A percentile compares a stretch with the other conserved stretches of the same genome.
These are phyloP conservation scores for Tetranychus urticae DNA, from an alignment of 1,140 invertebrate species.

Conservation along the genomic window DNA sequence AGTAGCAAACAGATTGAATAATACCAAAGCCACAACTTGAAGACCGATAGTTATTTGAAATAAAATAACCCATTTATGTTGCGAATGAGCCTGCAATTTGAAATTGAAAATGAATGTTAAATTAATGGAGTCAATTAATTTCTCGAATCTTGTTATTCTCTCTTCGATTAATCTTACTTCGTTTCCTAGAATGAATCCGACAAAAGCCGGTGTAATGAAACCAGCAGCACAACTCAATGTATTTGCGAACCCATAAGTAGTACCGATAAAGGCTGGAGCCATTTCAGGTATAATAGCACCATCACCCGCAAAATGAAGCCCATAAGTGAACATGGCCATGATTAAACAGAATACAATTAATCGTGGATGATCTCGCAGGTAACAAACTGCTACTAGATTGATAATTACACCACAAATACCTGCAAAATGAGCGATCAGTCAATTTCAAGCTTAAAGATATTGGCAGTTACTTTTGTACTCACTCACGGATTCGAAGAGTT, in stretches of 20 bases:
- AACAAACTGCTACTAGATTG: neutral
- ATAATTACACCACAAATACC: neutral
- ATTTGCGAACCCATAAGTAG: conserved; percentile 1
- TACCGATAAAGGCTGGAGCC: conserved; percentile 2
- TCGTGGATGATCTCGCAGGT: neutral
- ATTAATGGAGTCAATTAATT: too few relatives aligned
- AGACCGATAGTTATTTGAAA: too few relatives aligned
- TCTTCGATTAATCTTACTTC: neutral
- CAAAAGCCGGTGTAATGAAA: neutral
- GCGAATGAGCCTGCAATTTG: too few relatives aligned
- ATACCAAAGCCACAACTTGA: too few relatives aligned
- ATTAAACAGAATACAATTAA: neutral
- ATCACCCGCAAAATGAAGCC: conserved; percentile 12
- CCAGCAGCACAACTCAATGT: neutral
- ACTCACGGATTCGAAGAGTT: conserved; percentile 13
- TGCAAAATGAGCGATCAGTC: neutral
- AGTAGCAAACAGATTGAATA: too few relatives aligned
- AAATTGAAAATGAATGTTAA: too few relatives aligned
- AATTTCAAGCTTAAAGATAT: too few relatives aligned
- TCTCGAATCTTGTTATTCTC: too few relatives aligned
- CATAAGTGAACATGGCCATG: conserved; percentile 8
- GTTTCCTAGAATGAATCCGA: neutral
- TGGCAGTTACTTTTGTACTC: conserved; percentile 2
- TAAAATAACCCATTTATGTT: too few relatives aligned
- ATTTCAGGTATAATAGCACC: conserved; percentile 5